These are phyloP conservation scores for Acanthosoma haemorrhoidale DNA, from an alignment of 2,888 invertebrate species.

Conservation along the genomic window DNA sequence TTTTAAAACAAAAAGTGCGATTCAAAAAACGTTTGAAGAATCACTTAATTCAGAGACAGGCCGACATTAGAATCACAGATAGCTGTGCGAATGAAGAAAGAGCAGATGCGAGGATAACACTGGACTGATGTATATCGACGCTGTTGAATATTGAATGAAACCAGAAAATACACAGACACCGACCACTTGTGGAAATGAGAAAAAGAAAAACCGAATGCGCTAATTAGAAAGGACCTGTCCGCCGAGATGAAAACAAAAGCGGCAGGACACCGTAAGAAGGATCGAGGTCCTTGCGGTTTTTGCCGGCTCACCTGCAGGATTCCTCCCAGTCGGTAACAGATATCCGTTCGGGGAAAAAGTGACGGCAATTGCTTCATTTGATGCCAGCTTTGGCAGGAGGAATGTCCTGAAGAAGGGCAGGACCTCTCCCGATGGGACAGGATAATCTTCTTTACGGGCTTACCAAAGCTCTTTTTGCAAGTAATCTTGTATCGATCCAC, in stretches of 20 bases:
- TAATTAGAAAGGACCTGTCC: background rate
- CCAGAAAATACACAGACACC: no score
- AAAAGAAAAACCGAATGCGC: background rate
- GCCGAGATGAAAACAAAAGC: background rate
- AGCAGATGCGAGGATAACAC: no score
- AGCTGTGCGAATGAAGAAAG: no score
- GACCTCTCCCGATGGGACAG: background rate
- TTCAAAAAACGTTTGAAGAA: no score
- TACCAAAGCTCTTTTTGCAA: no score
- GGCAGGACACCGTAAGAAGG: background rate
- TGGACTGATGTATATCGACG: no score
- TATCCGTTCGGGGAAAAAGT: slow-evolving; percentile 1
- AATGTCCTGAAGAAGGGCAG: background rate
- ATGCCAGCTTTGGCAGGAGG: background rate
- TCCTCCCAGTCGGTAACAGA: background rate
- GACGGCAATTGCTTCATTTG: slow-evolving; percentile 8
- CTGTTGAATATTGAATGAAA: background rate
- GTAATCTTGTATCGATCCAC: no score
- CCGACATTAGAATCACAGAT: no score
- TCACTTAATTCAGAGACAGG: no score
- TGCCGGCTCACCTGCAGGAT: slow-evolving; percentile 1
- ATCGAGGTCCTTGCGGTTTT: background rate
- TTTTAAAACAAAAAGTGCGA: no score
- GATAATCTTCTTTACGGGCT: background rate
- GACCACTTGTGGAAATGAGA: no score